Base-by-base conservation (phyloP, 2,888 invertebrate species). In the Dascillus cervinus region DNA sequence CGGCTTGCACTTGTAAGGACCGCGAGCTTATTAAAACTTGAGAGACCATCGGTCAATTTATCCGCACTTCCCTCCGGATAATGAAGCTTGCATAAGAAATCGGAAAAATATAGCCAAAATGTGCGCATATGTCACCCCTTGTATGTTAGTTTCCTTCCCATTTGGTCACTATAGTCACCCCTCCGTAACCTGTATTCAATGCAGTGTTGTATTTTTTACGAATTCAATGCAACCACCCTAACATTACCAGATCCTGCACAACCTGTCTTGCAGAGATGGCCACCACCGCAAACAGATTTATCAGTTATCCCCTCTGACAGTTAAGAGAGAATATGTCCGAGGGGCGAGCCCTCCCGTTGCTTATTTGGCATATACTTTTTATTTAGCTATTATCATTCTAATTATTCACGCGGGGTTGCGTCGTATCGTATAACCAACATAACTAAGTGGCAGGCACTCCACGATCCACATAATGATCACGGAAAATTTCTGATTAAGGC, bases 381-480 rank as follows among this genome's bases (percentile, higher is more conserved):
- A 58, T 61, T 57, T 59, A 50, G 52, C 62, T 56, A 65, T 65
- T 65, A 65, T 65, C 60, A 63, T 64, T 63, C 62, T 64, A 65
- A 65, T 65, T 64, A 65, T 64, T 60, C 56, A 55, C 56, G 55
- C 53, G 55, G 53, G 54, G 52, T 41, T n/a, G n/a, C n/a, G 47
- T 47, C 40, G 49, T 57, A 59, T 63, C 61, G 47, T 53, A 60
- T 62, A 60, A 62, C 63, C 61, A 52, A 60, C 60, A 58, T 56
- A 61, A 59, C 64, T 62, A 63, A 64, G 63, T 62, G 62, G 61
- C 61, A 51, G 58, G 55, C 58, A 44, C 51, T 53, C 46, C 41
- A 44, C 8, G 4, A 4, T 46, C 42, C 43, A 42, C 42, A 49
- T 55, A 56, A 56, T 53, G 53, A 55, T 50, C 45, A 43, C 46